Conservation (phyloP, 1,140 invertebrate species). For the Stenopsyche tienmushanensis region DNA sequence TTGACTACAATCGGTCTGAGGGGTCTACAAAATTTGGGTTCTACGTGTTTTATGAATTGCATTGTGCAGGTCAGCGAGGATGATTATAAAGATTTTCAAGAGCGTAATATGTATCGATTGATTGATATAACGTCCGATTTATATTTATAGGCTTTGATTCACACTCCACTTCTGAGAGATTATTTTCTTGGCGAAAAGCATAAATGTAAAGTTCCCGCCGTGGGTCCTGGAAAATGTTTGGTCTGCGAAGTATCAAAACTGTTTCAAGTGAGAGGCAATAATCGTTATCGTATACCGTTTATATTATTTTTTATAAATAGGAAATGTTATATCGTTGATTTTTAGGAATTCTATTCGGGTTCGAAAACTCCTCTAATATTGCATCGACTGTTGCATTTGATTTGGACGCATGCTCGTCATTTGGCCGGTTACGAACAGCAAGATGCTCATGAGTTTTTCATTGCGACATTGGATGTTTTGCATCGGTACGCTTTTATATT, state of each 20-base stretch:
- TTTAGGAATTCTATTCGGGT: conserved; percentile 89
- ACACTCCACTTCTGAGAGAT: conserved; percentile 91
- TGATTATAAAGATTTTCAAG: too few relatives aligned
- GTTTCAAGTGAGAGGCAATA: conserved; percentile 71
- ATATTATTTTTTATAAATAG: neutral
- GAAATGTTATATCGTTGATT: neutral
- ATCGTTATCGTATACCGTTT: neutral
- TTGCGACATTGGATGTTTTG: conserved; percentile 89
- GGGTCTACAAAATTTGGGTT: conserved; percentile 95
- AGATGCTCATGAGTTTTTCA: conserved; percentile 99
- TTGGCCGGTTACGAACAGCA: conserved; percentile 97
- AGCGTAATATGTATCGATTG: neutral
- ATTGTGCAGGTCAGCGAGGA: conserved; percentile 87
- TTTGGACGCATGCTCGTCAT: conserved; percentile 95
- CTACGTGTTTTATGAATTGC: conserved; percentile 99
- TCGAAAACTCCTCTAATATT: conserved; percentile 84
- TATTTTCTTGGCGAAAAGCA: conserved; percentile 95
- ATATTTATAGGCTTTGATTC: conserved; percentile 72
- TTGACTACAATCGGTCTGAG: conserved; percentile 86
- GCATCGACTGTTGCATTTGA: conserved; percentile 85
- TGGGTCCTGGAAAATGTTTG: conserved; percentile 68
- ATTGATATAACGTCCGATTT: neutral
- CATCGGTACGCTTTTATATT: conserved; percentile 66
- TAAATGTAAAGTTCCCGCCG: conserved; percentile 68
- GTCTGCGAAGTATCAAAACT: conserved; percentile 90